phyloP scores from a whole-genome alignment of 2,888 invertebrate species.

The Tenthredo mesomela region DNA sequence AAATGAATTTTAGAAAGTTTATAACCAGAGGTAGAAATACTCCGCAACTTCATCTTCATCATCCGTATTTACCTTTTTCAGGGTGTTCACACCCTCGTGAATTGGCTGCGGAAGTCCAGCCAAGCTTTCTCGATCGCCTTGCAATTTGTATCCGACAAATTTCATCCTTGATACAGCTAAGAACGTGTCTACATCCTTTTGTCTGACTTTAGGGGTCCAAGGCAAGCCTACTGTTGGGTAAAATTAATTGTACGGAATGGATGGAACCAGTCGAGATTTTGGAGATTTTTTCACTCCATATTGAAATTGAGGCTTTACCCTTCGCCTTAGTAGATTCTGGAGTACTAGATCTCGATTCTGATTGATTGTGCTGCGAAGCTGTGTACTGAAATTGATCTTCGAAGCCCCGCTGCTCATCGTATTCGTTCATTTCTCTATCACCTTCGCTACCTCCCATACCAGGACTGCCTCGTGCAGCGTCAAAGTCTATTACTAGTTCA shows the following conservation, averaged over 20 bases:
- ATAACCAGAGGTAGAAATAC: not conserved
- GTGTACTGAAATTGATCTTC: slow-evolving; percentile 77
- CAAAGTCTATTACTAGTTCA: slow-evolving; percentile 80
- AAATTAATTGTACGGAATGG: not conserved
- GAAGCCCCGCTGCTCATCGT: slow-evolving; percentile 66
- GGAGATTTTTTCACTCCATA: not conserved
- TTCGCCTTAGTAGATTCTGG: slow-evolving; percentile 75
- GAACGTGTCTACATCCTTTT: slow-evolving; percentile 95
- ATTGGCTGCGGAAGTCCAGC: slow-evolving; percentile 98
- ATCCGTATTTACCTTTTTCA: slow-evolving; percentile 82
- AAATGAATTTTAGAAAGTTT: slow-evolving; percentile 9
- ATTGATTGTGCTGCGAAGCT: slow-evolving; percentile 58
- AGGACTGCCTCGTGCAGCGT: slow-evolving; percentile 61
- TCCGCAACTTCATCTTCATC: not conserved
- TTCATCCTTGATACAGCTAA: slow-evolving; percentile 94
- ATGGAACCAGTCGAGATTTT: not conserved
- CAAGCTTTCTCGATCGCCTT: slow-evolving; percentile 91
- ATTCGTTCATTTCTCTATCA: slow-evolving; percentile 76
- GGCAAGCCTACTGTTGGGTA: slow-evolving; percentile 84
- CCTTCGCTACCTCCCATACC: slow-evolving; percentile 77
- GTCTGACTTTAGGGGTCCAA: slow-evolving; percentile 97
- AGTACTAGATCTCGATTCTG: slow-evolving; percentile 79
- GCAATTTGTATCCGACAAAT: slow-evolving; percentile 96
- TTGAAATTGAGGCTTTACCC: slow-evolving; percentile 59
- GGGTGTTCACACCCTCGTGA: slow-evolving; percentile 95